Evolutionary conservation across 1,140 invertebrate genomes (phyloP), one percentile per base, ranked within the genome.

Genomic region (Wasmannia auropunctata): DNA sequence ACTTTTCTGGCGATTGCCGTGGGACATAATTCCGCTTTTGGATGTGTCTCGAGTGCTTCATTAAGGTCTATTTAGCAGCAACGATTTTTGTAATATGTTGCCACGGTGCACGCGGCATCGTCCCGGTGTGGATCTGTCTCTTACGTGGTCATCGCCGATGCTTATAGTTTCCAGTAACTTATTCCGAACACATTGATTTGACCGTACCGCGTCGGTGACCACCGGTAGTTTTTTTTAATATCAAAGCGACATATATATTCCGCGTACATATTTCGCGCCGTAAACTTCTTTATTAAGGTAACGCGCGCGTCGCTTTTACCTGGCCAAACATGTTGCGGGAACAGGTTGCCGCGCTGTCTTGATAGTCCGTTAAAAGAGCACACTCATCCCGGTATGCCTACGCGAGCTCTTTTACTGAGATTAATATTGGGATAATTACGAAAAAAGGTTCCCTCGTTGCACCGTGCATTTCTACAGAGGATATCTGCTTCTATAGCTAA

Each of bases 351-450:
- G 63, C 19, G 75, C 65, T 58, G 65, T 81, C 70, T 63, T 31
- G 60, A 76, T 77, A 60, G 40, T 34, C 37, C 8, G 72, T 16
- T 75, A 54, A 75, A 62, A 62, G 10, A 37, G 65, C 19, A n/a
- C 7, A 65, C 40, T 63, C 60, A 65, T 46, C 40, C 51, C 25
- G 14, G 22, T 19, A 8, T 76, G 22, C 65, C 85, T 70, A 81
- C 76, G 49, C 56, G 31, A 56, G 67, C 34, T 58, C 31, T 74
- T 74, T 25, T 58, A 56, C 49, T 11, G 67, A 72, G 69, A 70
- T 74, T 83, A 74, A 83, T 83, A 83, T 74, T 83, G 40, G 75
- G 75, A 86, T 86, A 86, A 86, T 80, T 86, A 80, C 75, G 31
- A 80, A 60, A 69, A 80, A 86, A 46, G 65, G 37, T 4, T 54